Evolutionary conservation across 2,797 vertebrate species (phyloP), one percentile per base, ranked within the genome.

Genomic region (Paguma larvata): DNA sequence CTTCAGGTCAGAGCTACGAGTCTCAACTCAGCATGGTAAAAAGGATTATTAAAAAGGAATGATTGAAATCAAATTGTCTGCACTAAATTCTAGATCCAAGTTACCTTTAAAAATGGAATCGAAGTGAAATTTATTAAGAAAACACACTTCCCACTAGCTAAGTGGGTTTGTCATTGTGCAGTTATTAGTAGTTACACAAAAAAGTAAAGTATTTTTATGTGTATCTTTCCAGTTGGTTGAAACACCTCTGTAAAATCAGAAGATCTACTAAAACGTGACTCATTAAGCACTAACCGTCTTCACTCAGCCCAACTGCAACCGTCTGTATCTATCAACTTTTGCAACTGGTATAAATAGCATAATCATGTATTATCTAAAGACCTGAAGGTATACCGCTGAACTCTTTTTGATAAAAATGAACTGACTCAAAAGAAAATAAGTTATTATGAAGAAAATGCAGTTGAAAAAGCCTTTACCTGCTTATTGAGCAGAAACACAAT

Each of bases 381-480:
- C 41, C 46, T 27, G 63, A 78, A 30, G 94, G 85, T 21, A 12
- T 75, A 32, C 67, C 72, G 16, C 67, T 97, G 90, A 97, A 97
- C 89, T 97, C 92, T 70, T 82, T 96, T 97, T 98, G 87, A 63
- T 11, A 97, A 97, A 98, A 97, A 62, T 96, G 75, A 97, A 95
- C 44, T 65, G 9, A 96, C 38, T 96, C 77, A 41, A 79, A 97
- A 59, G 8, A 94, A 98, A 96, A 85, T 48, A 97, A 98, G 75
- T 95, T 97, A 95, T 92, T 97, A 68, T 84, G 97, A 98, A 97
- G 46, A 95, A 98, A 97, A 96, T 9, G 6, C 75, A 59, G 1
- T 46, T 97, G 96, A 23, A 93, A 98, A 98, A 98, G 41, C 5
- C 59, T 98, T 97, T 93, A 94, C 93, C 82, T 97, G 59, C 65